A percentile compares a stretch with the other conserved stretches of the same genome.
phyloP scores from a whole-genome alignment of 2,113 vertebrate species.

The Meriones unguiculatus region DNA sequence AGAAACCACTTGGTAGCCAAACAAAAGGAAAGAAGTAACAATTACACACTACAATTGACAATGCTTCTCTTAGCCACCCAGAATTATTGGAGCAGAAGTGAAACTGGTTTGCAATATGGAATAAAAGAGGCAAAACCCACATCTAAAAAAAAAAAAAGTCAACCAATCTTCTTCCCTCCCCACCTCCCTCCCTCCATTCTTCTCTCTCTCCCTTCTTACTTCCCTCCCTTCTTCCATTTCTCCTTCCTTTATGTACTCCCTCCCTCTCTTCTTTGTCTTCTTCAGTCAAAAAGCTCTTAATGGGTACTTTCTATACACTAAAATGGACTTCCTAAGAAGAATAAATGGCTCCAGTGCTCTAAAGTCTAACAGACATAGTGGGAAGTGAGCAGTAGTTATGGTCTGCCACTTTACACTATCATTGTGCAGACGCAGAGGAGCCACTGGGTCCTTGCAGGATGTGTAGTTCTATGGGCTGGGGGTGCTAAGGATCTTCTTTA shows the following conservation, averaged over 20 bases:
- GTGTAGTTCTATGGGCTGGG: not conserved
- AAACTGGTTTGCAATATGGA: not conserved
- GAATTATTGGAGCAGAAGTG: not conserved
- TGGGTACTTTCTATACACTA: not conserved
- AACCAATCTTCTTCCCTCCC: not conserved
- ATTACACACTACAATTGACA: not conserved
- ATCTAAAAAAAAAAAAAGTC: not conserved
- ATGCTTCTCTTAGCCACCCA: slow-evolving; percentile 1
- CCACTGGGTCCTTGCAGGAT: no score
- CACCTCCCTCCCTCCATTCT: no score
- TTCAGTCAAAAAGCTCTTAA: not conserved
- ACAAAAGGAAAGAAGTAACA: not conserved
- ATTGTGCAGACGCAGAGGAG: not conserved
- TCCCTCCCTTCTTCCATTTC: no score
- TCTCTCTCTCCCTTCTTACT: rapidly evolving
- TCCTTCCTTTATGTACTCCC: not conserved
- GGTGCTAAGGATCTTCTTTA: not conserved
- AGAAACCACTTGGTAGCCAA: not conserved
- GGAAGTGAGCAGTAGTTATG: not conserved
- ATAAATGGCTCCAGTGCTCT: not conserved
- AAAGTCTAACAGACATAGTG: not conserved
- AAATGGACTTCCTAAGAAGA: not conserved
- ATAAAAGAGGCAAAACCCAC: not conserved
- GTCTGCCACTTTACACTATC: not conserved
- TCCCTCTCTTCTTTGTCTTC: not conserved